phyloP scores from a whole-genome alignment of 2,113 vertebrate genomes.

The Seriola quinqueradiata region DNA sequence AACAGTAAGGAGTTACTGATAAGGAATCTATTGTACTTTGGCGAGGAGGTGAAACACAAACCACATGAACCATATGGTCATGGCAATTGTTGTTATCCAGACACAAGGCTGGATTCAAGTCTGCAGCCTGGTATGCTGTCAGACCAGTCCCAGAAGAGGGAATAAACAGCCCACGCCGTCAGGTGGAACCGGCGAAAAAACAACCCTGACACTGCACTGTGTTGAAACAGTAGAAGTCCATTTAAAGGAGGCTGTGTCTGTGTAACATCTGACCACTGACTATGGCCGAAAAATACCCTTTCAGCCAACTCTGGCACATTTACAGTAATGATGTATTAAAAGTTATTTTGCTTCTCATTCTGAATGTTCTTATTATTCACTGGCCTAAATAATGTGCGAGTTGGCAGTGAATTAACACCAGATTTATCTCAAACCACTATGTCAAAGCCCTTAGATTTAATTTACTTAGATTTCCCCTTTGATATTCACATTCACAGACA shows the following conservation, averaged over 20 bases:
- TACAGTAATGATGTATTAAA: not conserved
- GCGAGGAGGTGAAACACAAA: conserved; percentile 47
- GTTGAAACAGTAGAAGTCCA: conserved; percentile 7
- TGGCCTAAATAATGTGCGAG: not conserved
- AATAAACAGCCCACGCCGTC: conserved; percentile 30
- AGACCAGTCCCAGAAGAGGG: conserved; percentile 44
- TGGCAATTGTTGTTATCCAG: conserved; percentile 25
- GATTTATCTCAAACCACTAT: not conserved
- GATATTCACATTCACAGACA: conserved; percentile 39
- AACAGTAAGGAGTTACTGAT: conserved; percentile 43
- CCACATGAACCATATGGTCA: conserved; percentile 3
- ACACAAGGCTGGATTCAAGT: conserved; percentile 42
- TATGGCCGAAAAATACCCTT: not conserved
- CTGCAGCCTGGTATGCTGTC: conserved; percentile 59
- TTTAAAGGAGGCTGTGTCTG: not conserved
- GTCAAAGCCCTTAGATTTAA: conserved; percentile 2
- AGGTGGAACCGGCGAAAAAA: conserved; percentile 51
- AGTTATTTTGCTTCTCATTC: not conserved
- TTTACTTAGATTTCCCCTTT: conserved; percentile 21
- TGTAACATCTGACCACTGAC: conserved; percentile 1
- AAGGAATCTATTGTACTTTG: conserved; percentile 41
- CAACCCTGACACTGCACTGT: conserved; percentile 20
- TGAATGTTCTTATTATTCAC: conserved; percentile 4
- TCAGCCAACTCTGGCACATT: not conserved
- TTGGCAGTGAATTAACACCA: conserved; percentile 1